Base-by-base conservation (phyloP, 2,888 invertebrate species). In the Hydroisotoma schaefferi region DNA sequence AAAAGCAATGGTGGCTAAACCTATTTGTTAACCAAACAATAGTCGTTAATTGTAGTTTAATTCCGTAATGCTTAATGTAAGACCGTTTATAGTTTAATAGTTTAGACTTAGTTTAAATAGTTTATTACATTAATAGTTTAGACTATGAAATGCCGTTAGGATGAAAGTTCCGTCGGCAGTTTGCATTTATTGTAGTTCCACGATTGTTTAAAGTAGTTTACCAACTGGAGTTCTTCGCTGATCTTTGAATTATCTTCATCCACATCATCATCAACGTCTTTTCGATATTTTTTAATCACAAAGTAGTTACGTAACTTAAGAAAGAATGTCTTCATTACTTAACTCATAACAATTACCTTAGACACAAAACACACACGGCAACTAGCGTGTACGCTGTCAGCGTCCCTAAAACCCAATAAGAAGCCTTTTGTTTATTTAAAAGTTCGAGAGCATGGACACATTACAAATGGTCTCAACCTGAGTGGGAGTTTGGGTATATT, bases 361-460 rank as follows among this genome's bases (percentile, higher is more conserved):
- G 81, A 55, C 95, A 84, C 8, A 94, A 81, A 1, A 95, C 92
- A 73, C 91, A 90, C 59, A 91, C 85, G 1, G 93, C 90, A 1
- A 95, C 94, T 68, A 94, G 92, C 2, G 92, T 90, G 76, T 94
- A 94, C 0, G 93, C 93, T 55, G 92, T 80, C 1, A 93, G 80
- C 0, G 92, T 92, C 12, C 91, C 91, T 72, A 95, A 94, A 10
- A 10, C 12, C 33, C 12, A 33, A 12, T 33, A 33, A 10, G 8
- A 33, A 33, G 12, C 12, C 12, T 8, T n/a, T n/a, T n/a, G n/a
- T n/a, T n/a, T n/a, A n/a, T n/a, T n/a, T n/a, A n/a, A n/a, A n/a
- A n/a, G n/a, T n/a, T n/a, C n/a, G n/a, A n/a, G n/a, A n/a, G n/a
- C n/a, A n/a, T n/a, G n/a, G n/a, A n/a, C n/a, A n/a, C n/a, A n/a